phyloP scores from a whole-genome alignment of 2,797 vertebrate genomes.

The Nothura maculosa region DNA sequence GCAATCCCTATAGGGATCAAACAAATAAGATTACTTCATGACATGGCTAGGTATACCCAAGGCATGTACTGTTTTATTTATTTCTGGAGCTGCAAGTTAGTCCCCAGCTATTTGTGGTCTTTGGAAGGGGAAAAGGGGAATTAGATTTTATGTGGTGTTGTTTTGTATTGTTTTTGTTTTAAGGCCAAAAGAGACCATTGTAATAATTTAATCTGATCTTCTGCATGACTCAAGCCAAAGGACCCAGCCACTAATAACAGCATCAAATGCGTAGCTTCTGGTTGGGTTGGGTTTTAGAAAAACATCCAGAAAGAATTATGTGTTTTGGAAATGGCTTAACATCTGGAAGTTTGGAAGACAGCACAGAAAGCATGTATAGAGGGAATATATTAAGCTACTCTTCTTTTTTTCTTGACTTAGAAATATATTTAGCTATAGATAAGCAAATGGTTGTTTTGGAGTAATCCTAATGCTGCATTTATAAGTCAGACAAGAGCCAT shows the following conservation, averaged over 20 bases:
- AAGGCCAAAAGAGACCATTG: not conserved
- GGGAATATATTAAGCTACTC: not conserved
- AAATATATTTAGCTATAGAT: not conserved
- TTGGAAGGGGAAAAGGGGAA: not conserved
- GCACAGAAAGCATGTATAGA: not conserved
- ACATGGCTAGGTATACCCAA: not conserved
- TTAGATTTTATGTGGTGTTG: not conserved
- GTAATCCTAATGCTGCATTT: not conserved
- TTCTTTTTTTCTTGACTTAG: not conserved
- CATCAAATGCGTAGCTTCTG: not conserved
- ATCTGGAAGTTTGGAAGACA: not conserved
- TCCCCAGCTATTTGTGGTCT: not conserved
- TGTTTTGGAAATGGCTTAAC: not conserved
- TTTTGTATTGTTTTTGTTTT: not conserved
- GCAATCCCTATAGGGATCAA: not conserved
- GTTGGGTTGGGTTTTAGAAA: not conserved
- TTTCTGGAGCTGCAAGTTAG: not conserved
- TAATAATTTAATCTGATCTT: conserved; percentile 22
- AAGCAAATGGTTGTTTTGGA: not conserved
- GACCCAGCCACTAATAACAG: conserved; percentile 9
- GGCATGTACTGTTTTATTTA: not conserved
- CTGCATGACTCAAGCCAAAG: not conserved
- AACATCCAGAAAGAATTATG: not conserved
- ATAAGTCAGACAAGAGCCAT: not conserved
- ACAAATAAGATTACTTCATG: conserved; percentile 16